Evolutionary conservation across 2,888 invertebrate species (phyloP).

Genomic region (Leucophora obtusa): DNA sequence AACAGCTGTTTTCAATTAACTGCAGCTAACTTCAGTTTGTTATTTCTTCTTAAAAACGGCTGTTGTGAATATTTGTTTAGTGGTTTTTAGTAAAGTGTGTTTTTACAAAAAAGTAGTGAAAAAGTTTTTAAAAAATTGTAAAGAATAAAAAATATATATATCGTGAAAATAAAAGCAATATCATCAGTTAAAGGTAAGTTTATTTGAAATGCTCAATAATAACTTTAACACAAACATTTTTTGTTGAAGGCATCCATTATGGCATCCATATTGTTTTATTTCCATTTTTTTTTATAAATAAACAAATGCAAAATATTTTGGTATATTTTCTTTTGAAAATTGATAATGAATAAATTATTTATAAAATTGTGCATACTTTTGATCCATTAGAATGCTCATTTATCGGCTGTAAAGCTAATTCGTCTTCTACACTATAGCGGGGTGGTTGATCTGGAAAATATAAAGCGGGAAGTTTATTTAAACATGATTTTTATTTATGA

Average conservation of each 20-base stretch:
- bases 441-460: constrained; percentile 73
- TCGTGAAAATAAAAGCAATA: not conserved
- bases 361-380: constrained; percentile 77
- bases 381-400: constrained; percentile 70
- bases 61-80: constrained; percentile 5
- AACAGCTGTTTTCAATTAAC: not conserved
- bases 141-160: not conserved
- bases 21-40: constrained; percentile 34
- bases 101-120: not conserved
- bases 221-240: no score
- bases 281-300: constrained; percentile 23
- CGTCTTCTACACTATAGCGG: constrained; percentile 67
- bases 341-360: constrained; percentile 56
- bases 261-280: constrained; percentile 20
- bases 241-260: no score
- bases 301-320: constrained; percentile 55
- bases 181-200: constrained; percentile 25
- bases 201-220: no score
- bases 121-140: not conserved
- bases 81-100: not conserved
- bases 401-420: constrained; percentile 66
- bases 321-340: constrained; percentile 20
- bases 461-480: not conserved
- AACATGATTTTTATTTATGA: no score
- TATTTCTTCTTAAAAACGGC: constrained; percentile 16